Evolutionary conservation across 2,888 invertebrate species (phyloP), one percentile per base, ranked within the genome.

Genomic region (Hypolimnas misippus): DNA sequence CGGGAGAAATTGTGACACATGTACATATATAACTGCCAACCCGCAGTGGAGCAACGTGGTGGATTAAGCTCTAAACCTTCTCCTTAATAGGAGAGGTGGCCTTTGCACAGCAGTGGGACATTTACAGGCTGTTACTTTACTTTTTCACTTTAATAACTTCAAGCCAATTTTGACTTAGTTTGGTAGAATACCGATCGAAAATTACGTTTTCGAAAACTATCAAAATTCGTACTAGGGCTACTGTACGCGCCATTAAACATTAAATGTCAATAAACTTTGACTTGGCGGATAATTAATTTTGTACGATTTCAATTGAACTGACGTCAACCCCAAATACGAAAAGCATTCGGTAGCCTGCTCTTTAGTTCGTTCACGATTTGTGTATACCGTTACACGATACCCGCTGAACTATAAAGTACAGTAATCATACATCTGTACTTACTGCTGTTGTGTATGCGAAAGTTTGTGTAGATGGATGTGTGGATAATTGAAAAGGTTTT

Each of bases 301-400:
- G n/a, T 12, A 61, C 49, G 33, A 50, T 56, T 55, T 54, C 49
- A 40, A 38, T 46, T 54, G 53, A 54, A 50, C 49, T 60, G 53
- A 54, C 60, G 60, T 55, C 54, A 50, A 21, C 53, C n/a, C 33
- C 46, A 49, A 51, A 42, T 31, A 58, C 40, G 51, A 40, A 31
- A 17, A 50, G 31, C 53, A 21, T 42, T 51, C 44, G n/a, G 19
- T 31, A 44, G 42, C 44, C 44, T 58, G 52, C 16, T 51, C 50
- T 25, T 56, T n/a, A 38, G n/a, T 38, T 8, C 12, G 8, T 33
- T 12, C n/a, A 2, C 35, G 35, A 12, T 12, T n/a, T 38, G 35
- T 38, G 10, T 38, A 38, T 38, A 38, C 35, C 35, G 35, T 38
- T 38, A 38, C 35, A n/a, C 12, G 35, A 12, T 38, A 38, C 35